Percentiles rank a stretch among this genome's conserved stretches.
Conservation (phyloP, 1,140 invertebrate genomes). For the Drosophila sulfurigaster region DNA sequence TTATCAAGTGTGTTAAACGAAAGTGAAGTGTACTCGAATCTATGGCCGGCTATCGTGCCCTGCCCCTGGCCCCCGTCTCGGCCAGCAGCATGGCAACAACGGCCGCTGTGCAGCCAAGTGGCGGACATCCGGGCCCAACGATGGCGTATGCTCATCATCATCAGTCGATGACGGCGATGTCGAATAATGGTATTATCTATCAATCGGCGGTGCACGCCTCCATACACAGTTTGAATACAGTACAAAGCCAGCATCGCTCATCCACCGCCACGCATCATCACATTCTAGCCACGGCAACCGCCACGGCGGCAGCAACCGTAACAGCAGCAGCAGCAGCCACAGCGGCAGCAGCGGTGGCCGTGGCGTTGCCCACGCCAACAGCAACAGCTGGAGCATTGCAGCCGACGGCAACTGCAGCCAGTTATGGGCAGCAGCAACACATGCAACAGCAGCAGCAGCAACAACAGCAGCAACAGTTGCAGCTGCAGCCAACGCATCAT, state of each 20-base stretch:
- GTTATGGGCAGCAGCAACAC: constrained; percentile 52
- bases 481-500: constrained; percentile 23
- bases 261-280: constrained; percentile 81
- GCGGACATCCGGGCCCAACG: constrained; percentile 50
- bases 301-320: constrained; percentile 67
- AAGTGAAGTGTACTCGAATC: background rate
- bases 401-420: constrained; percentile 41
- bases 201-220: constrained; percentile 84
- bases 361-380: constrained; percentile 44
- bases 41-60: constrained; percentile 80
- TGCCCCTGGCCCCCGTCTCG: constrained; percentile 73
- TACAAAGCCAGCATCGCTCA: constrained; percentile 80
- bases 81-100: constrained; percentile 61
- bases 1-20: background rate
- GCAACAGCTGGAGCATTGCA: constrained; percentile 43
- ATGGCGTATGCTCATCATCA: constrained; percentile 77
- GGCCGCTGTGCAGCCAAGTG: constrained; percentile 55
- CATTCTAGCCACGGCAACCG: constrained; percentile 74
- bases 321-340: constrained; percentile 59
- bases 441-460: constrained; percentile 48
- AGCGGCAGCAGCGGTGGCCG: constrained; percentile 49
- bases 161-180: constrained; percentile 82
- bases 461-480: constrained; percentile 36
- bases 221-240: constrained; percentile 82
- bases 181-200: constrained; percentile 85